A percentile compares a stretch with the other conserved stretches of the same genome.
Conservation (phyloP, 2,113 vertebrate genomes). For the Colistium nudipinnis region DNA sequence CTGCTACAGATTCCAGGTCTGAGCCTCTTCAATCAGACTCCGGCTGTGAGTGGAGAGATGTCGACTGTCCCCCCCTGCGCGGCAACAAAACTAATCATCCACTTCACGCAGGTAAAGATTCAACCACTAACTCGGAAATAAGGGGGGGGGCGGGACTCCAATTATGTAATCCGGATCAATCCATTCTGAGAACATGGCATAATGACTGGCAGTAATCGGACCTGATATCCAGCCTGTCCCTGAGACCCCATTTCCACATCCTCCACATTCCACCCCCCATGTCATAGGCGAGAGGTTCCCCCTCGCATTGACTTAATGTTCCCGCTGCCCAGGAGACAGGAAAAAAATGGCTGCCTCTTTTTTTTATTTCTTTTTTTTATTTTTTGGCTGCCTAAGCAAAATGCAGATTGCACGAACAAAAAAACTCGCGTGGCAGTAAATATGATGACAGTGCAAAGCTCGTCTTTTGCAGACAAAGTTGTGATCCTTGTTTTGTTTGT, state of each 20-base stretch:
- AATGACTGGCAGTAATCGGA: slow-evolving; percentile 36
- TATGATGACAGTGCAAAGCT: slow-evolving; percentile 80
- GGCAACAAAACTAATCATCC: slow-evolving; percentile 56
- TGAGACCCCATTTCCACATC: slow-evolving; percentile 7
- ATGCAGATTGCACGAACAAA: slow-evolving; percentile 76
- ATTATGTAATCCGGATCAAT: slow-evolving; percentile 67
- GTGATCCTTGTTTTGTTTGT: slow-evolving; percentile 73
- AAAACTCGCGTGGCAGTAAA: slow-evolving; percentile 77
- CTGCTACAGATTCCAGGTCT: slow-evolving; percentile 58
- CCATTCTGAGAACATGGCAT: slow-evolving; percentile 36
- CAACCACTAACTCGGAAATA: slow-evolving; percentile 34
- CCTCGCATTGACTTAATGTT: slow-evolving; percentile 58
- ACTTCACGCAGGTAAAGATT: slow-evolving; percentile 61
- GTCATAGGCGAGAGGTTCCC: slow-evolving; percentile 65
- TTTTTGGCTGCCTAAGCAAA: slow-evolving; percentile 78
- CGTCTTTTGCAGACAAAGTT: slow-evolving; percentile 79
- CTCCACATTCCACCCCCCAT: slow-evolving; percentile 46
- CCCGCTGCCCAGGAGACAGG: slow-evolving; percentile 69
- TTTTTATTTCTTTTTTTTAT: too few species aligned
- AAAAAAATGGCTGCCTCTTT: too few species aligned
- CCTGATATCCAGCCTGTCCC: slow-evolving; percentile 43
- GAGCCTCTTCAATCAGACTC: slow-evolving; percentile 55
- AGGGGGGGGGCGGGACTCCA: slow-evolving; percentile 45
- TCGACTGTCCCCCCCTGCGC: slow-evolving; percentile 50
- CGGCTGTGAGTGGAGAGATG: slow-evolving; percentile 57